Base-by-base conservation (phyloP, 1,140 invertebrate species). In the Sycobia sp. region DNA sequence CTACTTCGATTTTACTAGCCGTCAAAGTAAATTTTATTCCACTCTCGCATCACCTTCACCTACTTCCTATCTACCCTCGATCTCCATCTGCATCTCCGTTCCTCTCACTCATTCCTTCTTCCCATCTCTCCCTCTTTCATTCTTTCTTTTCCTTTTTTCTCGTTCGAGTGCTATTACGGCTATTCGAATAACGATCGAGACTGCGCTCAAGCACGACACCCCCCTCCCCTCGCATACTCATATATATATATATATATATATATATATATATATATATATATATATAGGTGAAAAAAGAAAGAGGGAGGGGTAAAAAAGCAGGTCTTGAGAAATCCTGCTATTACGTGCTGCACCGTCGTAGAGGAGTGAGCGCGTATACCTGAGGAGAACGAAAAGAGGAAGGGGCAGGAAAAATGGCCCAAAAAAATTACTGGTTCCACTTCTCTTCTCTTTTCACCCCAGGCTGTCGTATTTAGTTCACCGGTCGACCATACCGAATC, bases 21-120 rank as follows among this genome's bases (percentile, higher is more conserved):
- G 34, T 20, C 51, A 39, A 32, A 49, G 36, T 60, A 60, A 57
- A 62, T 62, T 62, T 55, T 62, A 62, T 62, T 67, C 65, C 32
- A 14, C 54, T 3, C 36, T 54, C 29, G 25, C 34, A 47, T 58
- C 41, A 58, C 49, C 56, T 59, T 65, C 43, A 59, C 53, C 50
- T 49, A 55, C 51, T 49, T 60, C 36, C 36, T 60, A 49, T 51
- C 64, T 38, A 34, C 43, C 29, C 34, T 54, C 51, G 27, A 50
- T 59, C 54, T 57, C 20, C 34, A 14, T 18, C 7, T 43, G n/a
- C 36, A 14, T 51, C 36, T 8, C 29, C 34, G 16, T 32, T 16
- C 20, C 36, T 44, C 36, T 22, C 32, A 11, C 16, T 49, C 41
- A n/a, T n/a, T n/a, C n/a, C n/a, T n/a, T n/a, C n/a, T n/a, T n/a